Evolutionary conservation across 2,888 invertebrate species (phyloP).

Genomic region (Anoplius nigerrimus): DNA sequence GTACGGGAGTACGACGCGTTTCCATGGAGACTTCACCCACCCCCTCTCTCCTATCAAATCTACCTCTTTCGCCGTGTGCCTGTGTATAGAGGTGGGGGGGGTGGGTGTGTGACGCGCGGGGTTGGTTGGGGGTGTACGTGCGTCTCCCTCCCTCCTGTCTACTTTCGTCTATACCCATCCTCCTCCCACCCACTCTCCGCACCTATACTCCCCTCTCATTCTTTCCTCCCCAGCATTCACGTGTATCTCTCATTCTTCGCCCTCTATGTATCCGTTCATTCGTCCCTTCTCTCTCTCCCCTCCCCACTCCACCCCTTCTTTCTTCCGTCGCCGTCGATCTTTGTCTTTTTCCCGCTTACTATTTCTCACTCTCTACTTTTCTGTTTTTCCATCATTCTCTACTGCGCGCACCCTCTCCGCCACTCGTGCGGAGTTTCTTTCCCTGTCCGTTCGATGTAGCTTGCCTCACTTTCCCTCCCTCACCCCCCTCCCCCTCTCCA

Average conservation of each 20-base stretch:
- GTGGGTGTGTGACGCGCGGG: not conserved
- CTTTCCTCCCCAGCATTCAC: not conserved
- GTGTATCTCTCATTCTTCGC: constrained; percentile 27
- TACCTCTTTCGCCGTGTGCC: constrained; percentile 22
- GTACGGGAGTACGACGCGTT: constrained; percentile 64
- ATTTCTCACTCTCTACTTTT: constrained; percentile 34
- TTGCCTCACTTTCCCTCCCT: not conserved
- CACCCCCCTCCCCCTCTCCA: constrained; percentile 4
- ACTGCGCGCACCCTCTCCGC: constrained; percentile 11
- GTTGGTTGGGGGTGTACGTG: too few relatives aligned
- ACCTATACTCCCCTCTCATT: too few relatives aligned
- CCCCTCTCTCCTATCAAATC: constrained; percentile 64
- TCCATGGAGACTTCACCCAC: constrained; percentile 72
- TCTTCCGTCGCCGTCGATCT: not conserved
- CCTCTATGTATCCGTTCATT: constrained; percentile 36
- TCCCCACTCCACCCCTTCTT: constrained; percentile 34
- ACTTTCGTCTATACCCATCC: constrained; percentile 15
- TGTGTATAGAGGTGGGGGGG: too few relatives aligned
- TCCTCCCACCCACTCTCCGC: constrained; percentile 6
- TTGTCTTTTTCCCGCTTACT: constrained; percentile 20
- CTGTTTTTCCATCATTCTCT: constrained; percentile 28
- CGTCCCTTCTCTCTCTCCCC: constrained; percentile 32
- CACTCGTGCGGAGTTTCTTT: not conserved
- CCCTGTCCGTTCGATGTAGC: constrained; percentile 2
- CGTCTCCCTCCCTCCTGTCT: constrained; percentile 19